Percentiles rank a stretch among this genome's conserved stretches.
phyloP scores from a whole-genome alignment of 2,113 vertebrate genomes.

The Protobothrops mucrosquamatus region DNA sequence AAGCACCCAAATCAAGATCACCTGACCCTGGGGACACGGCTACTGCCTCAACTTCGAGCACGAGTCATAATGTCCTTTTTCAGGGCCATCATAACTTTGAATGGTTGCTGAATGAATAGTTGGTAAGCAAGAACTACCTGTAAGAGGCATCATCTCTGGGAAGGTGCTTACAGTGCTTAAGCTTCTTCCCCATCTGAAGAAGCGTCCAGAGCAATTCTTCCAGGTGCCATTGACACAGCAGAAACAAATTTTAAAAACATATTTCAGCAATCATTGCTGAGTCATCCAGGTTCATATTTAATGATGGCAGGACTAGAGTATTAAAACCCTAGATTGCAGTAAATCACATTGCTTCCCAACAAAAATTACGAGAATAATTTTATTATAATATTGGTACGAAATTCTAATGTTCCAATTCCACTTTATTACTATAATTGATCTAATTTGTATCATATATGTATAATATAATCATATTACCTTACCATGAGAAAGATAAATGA shows the following conservation, averaged over 20 bases:
- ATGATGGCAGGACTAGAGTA: constrained; percentile 28
- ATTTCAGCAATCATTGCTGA: constrained; percentile 29
- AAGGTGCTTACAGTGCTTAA: not conserved
- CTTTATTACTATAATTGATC: constrained; percentile 54
- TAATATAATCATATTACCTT: constrained; percentile 42
- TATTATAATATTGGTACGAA: constrained; percentile 54
- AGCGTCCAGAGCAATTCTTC: not conserved
- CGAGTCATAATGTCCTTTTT: not conserved
- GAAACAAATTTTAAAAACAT: constrained; percentile 7
- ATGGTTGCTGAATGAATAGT: not conserved
- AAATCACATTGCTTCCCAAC: constrained; percentile 47
- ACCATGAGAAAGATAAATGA: constrained; percentile 38
- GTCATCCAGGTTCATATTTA: constrained; percentile 47
- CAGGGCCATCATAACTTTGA: not conserved
- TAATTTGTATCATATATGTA: constrained; percentile 60
- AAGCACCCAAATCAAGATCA: not conserved
- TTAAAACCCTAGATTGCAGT: constrained; percentile 42
- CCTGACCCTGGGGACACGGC: not conserved
- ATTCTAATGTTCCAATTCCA: constrained; percentile 47
- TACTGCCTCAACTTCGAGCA: not conserved
- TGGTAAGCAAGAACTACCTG: not conserved
- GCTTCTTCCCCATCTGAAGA: not conserved
- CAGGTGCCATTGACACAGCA: constrained; percentile 9
- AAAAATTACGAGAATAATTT: constrained; percentile 49
- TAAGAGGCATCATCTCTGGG: not conserved